Base-by-base conservation (phyloP, 1,140 invertebrate species). In the Hyles vespertilio region DNA sequence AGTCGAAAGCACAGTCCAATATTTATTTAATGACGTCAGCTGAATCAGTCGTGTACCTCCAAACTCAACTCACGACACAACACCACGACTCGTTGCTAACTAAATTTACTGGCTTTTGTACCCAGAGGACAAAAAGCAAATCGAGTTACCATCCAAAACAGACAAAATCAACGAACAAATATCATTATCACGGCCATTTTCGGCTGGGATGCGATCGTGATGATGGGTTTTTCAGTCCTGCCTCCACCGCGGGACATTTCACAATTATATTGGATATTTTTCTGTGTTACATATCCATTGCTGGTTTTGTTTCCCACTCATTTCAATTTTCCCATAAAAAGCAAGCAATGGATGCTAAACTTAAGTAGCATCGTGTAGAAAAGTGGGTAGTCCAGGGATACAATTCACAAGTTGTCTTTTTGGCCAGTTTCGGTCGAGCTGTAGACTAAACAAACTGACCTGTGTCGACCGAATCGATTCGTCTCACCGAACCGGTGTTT, bases 131-230 rank as follows among this genome's bases (percentile, higher is more conserved):
- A 88, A 88, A 88, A 88, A 88, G 76, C 82, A 87, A 89, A 89
- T 89, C 85, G 80, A 89, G 85, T 89, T 89, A 89, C 82, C 73
- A 59, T 58, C 76, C 79, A 84, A 69, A 89, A 84, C 78, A 82
- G 82, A 87, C 61, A 86, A 82, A 89, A 87, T 89, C 84, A 64
- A 88, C 85, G 74, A 80, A 87, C 81, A 86, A 86, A 87, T 70
- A 84, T 71, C 76, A 87, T 85, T 84, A 85, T 64, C 75, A 83
- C 79, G 82, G 83, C 76, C 79, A 84, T 85, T 83, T 84, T 79
- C 73, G 81, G 77, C 63, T 74, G 77, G 73, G 76, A 76, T 73
- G 72, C 77, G 79, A 77, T 86, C 85, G 84, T 87, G 85, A 88
- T 81, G 80, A 74, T 67, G 65, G 62, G 79, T 88, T 88, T 87